Evolutionary conservation across 2,113 vertebrate genomes (phyloP), one percentile per base, ranked within the genome.

Genomic region (Opisthocomus hoazin): DNA sequence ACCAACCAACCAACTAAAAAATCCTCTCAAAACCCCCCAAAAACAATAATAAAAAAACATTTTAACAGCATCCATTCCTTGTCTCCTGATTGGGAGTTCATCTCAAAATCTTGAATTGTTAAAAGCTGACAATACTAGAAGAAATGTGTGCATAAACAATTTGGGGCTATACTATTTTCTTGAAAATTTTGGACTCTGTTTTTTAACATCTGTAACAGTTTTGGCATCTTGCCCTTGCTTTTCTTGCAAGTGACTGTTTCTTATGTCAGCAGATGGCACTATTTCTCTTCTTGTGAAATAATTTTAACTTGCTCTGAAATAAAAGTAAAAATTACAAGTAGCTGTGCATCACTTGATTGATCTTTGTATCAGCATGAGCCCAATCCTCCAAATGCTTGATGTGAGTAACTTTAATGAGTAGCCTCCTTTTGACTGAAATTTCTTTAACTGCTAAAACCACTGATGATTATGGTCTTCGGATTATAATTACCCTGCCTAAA

Each of bases 221-320:
- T 41, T 51, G 73, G 16, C 39, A 60, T 53, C 36, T 39, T 39
- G 32, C 3, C 14, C 24, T 87, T 39, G 50, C 50, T 82, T 60
- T 87, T 48, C 43, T 69, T 64, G 41, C 51, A 37, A 54, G 43
- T 85, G 73, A 74, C 53, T 89, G 9, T 39, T 84, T 27, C 19
- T 53, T 65, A 9, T 2, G 81, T 94, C 98, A 97, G 97, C 94
- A 98, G 98, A 93, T 98, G 98, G 98, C 97, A 86, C 96, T 98
- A 39, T 98, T 97, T 97, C 95, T 87, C 97, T 96, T 96, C 87
- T 87, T 80, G 70, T 90, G 39, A 45, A 81, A 54, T 60, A 58
- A 34, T 88, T 81, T 29, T 58, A 76, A 37, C 11, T 6, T 90
- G 65, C 46, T 18, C 39, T 93, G 76, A 94, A 90, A 92, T 82